Evolutionary conservation across 2,113 vertebrate species (phyloP).

Genomic region (Theristicus caerulescens): DNA sequence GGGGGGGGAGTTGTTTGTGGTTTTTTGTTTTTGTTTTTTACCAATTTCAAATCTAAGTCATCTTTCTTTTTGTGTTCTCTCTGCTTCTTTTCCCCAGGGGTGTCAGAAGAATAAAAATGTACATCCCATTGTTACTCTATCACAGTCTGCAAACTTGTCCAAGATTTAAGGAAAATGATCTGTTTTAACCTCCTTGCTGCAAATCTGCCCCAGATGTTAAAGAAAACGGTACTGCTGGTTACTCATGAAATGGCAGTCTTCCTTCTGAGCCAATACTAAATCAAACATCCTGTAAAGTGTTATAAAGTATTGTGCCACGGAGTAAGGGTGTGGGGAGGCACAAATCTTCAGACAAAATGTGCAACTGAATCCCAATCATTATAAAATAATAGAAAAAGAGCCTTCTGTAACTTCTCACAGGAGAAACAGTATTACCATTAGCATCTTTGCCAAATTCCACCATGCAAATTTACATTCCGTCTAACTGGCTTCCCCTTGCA

Average conservation of each 20-base stretch:
- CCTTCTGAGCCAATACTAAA: neutral
- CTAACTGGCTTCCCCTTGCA: neutral
- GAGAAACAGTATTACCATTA: neutral
- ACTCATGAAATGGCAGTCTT: neutral
- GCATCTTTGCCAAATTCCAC: neutral
- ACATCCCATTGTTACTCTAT: neutral
- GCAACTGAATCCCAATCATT: neutral
- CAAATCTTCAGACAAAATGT: neutral
- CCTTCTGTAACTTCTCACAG: neutral
- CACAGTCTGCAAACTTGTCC: neutral
- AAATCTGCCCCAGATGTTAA: neutral
- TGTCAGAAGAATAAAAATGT: neutral
- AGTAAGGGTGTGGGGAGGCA: neutral
- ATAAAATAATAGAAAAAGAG: neutral
- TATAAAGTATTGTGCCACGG: neutral
- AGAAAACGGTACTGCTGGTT: neutral
- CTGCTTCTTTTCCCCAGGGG: neutral
- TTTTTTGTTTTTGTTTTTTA: neutral
- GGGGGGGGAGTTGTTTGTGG: neutral
- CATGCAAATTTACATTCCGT: neutral
- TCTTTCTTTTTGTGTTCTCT: neutral
- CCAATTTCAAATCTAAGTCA: neutral
- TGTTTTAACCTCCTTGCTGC: neutral
- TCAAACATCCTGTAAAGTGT: neutral
- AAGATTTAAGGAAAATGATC: neutral